Evolutionary conservation across 2,888 invertebrate genomes (phyloP).

Genomic region (Alloplasta piceator): DNA sequence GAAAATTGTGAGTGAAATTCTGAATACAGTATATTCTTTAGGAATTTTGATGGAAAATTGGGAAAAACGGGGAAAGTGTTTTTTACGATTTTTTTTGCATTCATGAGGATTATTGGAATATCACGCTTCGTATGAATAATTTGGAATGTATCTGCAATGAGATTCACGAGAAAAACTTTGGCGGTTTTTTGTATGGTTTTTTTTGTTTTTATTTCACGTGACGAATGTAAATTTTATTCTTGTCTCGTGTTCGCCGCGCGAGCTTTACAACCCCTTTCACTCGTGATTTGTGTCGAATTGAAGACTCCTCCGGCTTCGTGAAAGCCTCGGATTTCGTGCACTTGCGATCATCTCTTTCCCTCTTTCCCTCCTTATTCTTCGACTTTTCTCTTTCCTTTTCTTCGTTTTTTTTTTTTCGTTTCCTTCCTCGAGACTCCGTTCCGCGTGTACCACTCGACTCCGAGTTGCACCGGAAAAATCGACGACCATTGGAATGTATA

Average conservation of each 20-base stretch:
- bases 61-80: background rate
- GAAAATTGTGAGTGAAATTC: too few species aligned
- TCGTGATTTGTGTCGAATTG: constrained; percentile 58
- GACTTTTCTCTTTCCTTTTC: constrained; percentile 7
- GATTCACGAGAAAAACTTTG: too few species aligned
- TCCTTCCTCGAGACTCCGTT: background rate
- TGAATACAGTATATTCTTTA: too few species aligned
- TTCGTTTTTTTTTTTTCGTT: constrained; percentile 9
- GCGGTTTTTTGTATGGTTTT: too few species aligned
- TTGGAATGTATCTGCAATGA: too few species aligned
- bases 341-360: constrained; percentile 1
- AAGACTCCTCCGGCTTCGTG: constrained; percentile 25
- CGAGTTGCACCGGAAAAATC: constrained; percentile 42
- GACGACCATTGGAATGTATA: constrained; percentile 33
- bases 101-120: constrained; percentile 10
- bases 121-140: background rate
- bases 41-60: too few species aligned
- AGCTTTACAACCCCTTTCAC: constrained; percentile 8
- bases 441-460: constrained; percentile 21
- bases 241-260: constrained; percentile 32
- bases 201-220: constrained; percentile 16
- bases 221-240: constrained; percentile 61
- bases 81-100: background rate
- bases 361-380: constrained; percentile 2
- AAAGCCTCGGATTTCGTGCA: constrained; percentile 35